Percentiles rank a stretch among this genome's conserved stretches.
These are phyloP conservation scores for Macaca fascicularis DNA, from an alignment of 2,113 vertebrate species.

Conservation along the genomic window T2T-MFA8v1.1 NC_088377.1:196774501-196775000, in stretches of 20 bases:
- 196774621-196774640: neutral
- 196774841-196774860: neutral
- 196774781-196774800: neutral
- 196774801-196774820: neutral
- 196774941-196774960: neutral
- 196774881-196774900: neutral
- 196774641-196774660: no score
- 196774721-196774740: neutral
- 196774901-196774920: neutral
- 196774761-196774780: neutral
- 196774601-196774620: neutral
- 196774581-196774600: neutral
- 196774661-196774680: no score
- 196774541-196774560: accelerated
- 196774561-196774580: neutral
- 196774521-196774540: neutral
- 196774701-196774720: no score
- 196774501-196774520: neutral
- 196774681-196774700: no score
- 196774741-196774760: no score
- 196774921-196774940: no score
- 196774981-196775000: no score
- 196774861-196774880: neutral
- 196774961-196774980: neutral
- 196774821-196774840: neutral